Conservation (phyloP, 2,797 vertebrate genomes). For the Carcharodon carcharias region DNA sequence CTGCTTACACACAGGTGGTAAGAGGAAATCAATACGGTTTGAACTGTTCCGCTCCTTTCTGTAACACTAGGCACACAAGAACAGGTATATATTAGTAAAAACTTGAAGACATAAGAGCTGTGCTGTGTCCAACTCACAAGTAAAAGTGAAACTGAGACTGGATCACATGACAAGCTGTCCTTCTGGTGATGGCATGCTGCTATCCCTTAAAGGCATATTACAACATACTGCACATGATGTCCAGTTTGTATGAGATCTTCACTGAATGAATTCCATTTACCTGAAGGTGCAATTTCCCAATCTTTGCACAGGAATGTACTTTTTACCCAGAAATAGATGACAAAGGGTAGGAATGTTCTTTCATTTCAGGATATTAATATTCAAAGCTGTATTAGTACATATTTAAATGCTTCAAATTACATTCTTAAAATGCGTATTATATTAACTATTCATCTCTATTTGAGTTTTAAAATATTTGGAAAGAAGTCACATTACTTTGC, state of each 20-base stretch:
- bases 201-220: too few species aligned
- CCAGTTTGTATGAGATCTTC: neutral
- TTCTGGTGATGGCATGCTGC: neutral
- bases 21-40: too few species aligned
- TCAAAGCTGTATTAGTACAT: neutral
- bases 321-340: neutral
- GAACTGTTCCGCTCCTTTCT: too few species aligned
- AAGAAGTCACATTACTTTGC: neutral
- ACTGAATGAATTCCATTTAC: neutral
- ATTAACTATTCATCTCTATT: neutral
- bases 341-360: neutral
- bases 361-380: neutral
- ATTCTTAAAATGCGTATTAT: neutral
- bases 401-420: neutral
- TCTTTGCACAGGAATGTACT: neutral
- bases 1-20: too few species aligned
- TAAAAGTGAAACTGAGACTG: too few species aligned
- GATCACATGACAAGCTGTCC: too few species aligned
- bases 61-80: too few species aligned
- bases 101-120: too few species aligned
- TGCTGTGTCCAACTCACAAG: neutral
- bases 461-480: neutral
- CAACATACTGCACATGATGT: too few species aligned
- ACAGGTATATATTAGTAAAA: too few species aligned
- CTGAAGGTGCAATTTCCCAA: neutral